Evolutionary conservation across 2,797 vertebrate genomes (phyloP).

Genomic region (Rhincodon typus): DNA sequence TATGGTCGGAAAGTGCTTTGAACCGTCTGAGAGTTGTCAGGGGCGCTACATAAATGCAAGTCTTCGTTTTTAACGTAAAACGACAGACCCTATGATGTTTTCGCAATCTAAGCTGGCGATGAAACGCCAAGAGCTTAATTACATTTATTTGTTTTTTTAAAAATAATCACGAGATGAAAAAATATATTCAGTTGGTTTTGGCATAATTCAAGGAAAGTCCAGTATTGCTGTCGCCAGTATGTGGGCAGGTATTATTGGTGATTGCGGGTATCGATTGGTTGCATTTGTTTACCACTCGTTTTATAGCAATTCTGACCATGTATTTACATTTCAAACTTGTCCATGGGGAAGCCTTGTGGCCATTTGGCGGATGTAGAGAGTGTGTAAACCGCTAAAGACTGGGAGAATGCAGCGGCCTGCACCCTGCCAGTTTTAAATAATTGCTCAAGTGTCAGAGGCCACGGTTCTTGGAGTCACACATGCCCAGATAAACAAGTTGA

Average conservation of each 20-base stretch:
- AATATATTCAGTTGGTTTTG: not conserved
- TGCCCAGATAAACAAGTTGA: conserved; percentile 83
- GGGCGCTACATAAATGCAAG: not conserved
- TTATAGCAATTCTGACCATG: not conserved
- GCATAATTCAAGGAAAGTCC: not conserved
- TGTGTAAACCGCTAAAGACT: too few relatives aligned
- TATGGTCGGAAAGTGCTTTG: too few relatives aligned
- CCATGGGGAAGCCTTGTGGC: not conserved
- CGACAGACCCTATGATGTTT: not conserved
- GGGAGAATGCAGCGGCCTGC: conserved; percentile 56
- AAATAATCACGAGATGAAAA: not conserved
- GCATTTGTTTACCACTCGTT: not conserved
- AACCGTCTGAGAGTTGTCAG: too few relatives aligned
- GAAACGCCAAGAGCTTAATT: not conserved
- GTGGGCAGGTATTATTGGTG: not conserved
- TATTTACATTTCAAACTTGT: too few relatives aligned
- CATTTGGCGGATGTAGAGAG: not conserved
- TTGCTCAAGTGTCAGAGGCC: conserved; percentile 70
- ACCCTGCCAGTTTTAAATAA: conserved; percentile 70
- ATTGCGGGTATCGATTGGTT: not conserved
- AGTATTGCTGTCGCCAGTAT: not conserved
- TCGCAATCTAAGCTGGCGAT: too few relatives aligned
- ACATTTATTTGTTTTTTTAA: not conserved
- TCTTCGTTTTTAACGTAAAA: not conserved
- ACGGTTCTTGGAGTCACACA: conserved; percentile 66